phyloP scores from a whole-genome alignment of 2,113 vertebrate genomes.

The Cinclus cinclus region DNA sequence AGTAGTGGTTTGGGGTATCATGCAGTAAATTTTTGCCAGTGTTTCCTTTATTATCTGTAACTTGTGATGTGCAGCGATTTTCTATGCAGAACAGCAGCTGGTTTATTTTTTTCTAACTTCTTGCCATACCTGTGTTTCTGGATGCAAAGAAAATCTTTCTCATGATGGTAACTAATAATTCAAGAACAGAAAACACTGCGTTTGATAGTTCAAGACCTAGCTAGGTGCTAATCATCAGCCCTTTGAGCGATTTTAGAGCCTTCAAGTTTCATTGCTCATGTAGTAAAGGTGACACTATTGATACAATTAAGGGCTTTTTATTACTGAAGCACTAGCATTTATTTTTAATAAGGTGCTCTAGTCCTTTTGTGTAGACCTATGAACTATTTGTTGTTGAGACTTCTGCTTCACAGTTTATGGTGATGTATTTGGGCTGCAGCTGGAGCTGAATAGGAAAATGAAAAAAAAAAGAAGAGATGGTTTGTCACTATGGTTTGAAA shows the following conservation, averaged over 20 bases:
- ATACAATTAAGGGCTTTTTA: not conserved
- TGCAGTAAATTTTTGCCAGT: not conserved
- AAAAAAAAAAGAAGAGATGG: not conserved
- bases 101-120: not conserved
- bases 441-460: not conserved
- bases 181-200: not conserved
- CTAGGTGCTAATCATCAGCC: not conserved
- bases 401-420: not conserved
- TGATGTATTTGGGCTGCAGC: not conserved
- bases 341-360: not conserved
- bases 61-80: not conserved
- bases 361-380: not conserved
- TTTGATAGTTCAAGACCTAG: not conserved
- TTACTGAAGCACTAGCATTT: not conserved
- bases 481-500: not conserved
- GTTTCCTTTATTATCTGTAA: slow-evolving; percentile 5
- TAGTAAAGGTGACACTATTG: not conserved
- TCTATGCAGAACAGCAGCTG: not conserved
- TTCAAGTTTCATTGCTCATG: not conserved
- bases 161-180: not conserved
- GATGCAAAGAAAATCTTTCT: not conserved
- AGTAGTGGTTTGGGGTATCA: not conserved
- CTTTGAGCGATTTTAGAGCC: not conserved
- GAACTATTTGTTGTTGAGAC: not conserved
- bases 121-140: not conserved